A percentile compares a stretch with the other conserved stretches of the same genome.
Evolutionary conservation across 2,888 invertebrate genomes (phyloP).

Genomic region (Nycteola revayana): DNA sequence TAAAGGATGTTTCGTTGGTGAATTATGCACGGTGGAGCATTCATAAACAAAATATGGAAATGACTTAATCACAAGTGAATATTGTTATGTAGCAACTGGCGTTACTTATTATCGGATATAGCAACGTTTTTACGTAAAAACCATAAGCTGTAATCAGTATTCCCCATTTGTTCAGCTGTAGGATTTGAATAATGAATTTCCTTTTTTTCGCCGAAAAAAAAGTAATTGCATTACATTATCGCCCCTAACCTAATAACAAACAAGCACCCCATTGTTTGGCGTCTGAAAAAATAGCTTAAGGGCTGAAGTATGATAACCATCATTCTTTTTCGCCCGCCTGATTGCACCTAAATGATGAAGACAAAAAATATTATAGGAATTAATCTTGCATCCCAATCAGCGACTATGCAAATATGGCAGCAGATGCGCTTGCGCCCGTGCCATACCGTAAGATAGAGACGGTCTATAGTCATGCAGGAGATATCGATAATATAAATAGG

Average conservation of each 20-base stretch:
- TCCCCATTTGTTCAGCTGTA: conserved; percentile 73
- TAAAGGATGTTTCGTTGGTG: no score
- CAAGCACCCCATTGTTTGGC: conserved; percentile 77
- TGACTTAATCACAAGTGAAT: no score
- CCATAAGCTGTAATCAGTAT: conserved; percentile 53
- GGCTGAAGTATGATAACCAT: conserved; percentile 80
- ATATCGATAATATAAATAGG: no score
- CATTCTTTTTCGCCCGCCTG: conserved; percentile 71
- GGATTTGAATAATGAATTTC: conserved; percentile 77
- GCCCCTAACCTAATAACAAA: conserved; percentile 80
- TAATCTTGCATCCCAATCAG: conserved; percentile 77
- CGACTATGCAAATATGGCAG: conserved; percentile 71
- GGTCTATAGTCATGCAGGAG: no score
- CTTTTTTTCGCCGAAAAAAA: conserved; percentile 64
- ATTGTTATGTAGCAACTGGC: no score
- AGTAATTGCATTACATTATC: conserved; percentile 80
- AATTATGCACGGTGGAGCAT: no score
- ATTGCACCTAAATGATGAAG: conserved; percentile 78
- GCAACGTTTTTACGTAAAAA: conserved; percentile 30
- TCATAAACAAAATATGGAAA: no score
- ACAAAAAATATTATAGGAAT: conserved; percentile 78
- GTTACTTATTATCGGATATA: conserved; percentile 1
- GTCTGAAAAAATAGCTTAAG: conserved; percentile 79
- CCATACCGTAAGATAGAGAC: conserved; percentile 41
- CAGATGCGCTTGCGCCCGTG: conserved; percentile 67